Evolutionary conservation across 2,888 invertebrate species (phyloP).

Genomic region (Heliconius ismenius): DNA sequence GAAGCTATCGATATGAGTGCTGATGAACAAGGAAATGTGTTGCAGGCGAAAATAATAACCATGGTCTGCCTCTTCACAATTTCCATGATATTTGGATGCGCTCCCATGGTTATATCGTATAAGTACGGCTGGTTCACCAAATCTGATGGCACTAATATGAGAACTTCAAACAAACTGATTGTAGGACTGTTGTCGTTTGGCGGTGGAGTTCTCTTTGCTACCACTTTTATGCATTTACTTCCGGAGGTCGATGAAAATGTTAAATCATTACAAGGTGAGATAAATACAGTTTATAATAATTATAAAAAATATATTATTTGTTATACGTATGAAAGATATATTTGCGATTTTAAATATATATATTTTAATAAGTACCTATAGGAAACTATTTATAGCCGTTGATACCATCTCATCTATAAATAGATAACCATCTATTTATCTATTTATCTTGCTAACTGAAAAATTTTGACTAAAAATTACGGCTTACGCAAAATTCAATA

Average conservation of each 20-base stretch:
- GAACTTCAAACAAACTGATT: conserved; percentile 78
- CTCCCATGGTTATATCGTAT: conserved; percentile 87
- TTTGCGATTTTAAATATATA: background rate
- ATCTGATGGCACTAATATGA: conserved; percentile 67
- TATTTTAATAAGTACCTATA: background rate
- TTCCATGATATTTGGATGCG: conserved; percentile 88
- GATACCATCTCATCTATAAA: too few species aligned
- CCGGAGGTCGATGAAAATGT: conserved; percentile 90
- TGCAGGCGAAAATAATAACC: conserved; percentile 88
- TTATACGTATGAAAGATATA: background rate
- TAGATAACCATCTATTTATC: too few species aligned
- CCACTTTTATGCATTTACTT: conserved; percentile 90
- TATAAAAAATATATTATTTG: too few species aligned
- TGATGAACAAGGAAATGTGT: conserved; percentile 65
- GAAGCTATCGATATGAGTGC: conserved; percentile 48
- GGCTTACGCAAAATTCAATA: background rate
- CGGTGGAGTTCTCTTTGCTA: conserved; percentile 90
- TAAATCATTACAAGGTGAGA: conserved; percentile 80
- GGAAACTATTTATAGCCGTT: too few species aligned
- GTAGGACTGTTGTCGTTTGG: conserved; percentile 88
- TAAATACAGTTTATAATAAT: too few species aligned
- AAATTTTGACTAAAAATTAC: background rate
- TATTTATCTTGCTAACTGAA: too few species aligned
- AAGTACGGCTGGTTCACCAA: conserved; percentile 84
- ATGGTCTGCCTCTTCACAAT: conserved; percentile 89